These are phyloP conservation scores for Accipiter virgatus DNA, from an alignment of 2,113 vertebrate species.

Conservation along the genomic window DNA sequence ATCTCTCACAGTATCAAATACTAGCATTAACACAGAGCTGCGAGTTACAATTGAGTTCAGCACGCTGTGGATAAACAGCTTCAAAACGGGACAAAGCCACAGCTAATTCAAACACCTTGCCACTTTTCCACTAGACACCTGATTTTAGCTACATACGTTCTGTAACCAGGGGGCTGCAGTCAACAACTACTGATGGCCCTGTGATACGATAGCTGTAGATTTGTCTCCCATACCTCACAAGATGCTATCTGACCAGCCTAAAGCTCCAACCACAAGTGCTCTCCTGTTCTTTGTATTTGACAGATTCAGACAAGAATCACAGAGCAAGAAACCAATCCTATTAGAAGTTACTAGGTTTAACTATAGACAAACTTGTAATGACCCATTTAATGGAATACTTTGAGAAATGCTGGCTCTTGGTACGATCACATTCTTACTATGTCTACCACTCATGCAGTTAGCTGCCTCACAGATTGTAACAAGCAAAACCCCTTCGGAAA, in stretches of 20 bases:
- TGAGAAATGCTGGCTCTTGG: neutral
- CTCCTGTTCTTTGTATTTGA: neutral
- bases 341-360: neutral
- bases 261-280: neutral
- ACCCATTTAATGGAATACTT: neutral
- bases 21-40: neutral
- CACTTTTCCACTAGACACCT: neutral
- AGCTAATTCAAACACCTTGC: neutral
- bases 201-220: neutral
- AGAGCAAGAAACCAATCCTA: neutral
- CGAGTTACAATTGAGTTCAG: accelerated
- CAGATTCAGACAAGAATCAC: neutral
- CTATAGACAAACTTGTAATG: neutral
- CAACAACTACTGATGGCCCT: neutral
- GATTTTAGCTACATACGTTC: neutral
- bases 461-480: neutral
- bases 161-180: neutral
- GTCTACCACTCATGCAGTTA: neutral
- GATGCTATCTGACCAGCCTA: neutral
- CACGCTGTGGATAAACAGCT: neutral
- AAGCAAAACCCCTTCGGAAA: neutral
- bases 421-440: neutral
- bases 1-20: neutral
- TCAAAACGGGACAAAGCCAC: neutral
- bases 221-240: neutral